phyloP scores from a whole-genome alignment of 1,140 invertebrate genomes.

The Episyrphus balteatus region DNA sequence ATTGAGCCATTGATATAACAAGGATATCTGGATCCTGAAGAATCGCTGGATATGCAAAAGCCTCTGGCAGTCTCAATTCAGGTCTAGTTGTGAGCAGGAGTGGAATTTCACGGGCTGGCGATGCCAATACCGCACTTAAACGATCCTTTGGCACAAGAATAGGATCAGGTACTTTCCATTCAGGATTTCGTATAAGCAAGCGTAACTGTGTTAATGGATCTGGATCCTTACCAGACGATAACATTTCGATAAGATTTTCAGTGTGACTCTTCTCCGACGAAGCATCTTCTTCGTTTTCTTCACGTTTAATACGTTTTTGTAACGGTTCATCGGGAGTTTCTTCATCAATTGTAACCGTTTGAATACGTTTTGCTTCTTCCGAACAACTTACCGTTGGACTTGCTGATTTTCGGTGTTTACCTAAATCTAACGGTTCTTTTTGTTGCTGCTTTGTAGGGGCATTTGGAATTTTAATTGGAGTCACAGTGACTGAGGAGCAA shows the following conservation, averaged over 20 bases:
- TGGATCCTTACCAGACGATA: slow-evolving; percentile 38
- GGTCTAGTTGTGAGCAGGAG: slow-evolving; percentile 54
- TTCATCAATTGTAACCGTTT: slow-evolving; percentile 29
- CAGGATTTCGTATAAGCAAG: slow-evolving; percentile 53
- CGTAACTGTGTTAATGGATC: slow-evolving; percentile 61
- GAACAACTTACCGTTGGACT: slow-evolving; percentile 50
- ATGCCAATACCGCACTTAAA: slow-evolving; percentile 54
- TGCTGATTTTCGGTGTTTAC: slow-evolving; percentile 47
- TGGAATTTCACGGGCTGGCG: slow-evolving; percentile 64
- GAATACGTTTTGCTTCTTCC: slow-evolving; percentile 43
- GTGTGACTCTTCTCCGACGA: slow-evolving; percentile 27
- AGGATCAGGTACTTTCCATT: slow-evolving; percentile 65
- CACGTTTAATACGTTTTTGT: slow-evolving; percentile 44
- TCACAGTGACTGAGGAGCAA: not conserved
- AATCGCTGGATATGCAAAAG: slow-evolving; percentile 55
- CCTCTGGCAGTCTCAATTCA: slow-evolving; percentile 57
- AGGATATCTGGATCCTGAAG: slow-evolving; percentile 65
- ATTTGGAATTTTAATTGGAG: slow-evolving; percentile 1
- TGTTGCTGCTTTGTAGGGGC: slow-evolving; percentile 33
- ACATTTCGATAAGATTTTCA: slow-evolving; percentile 25
- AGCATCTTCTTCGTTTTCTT: slow-evolving; percentile 32
- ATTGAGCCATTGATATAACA: slow-evolving; percentile 61
- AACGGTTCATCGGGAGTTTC: slow-evolving; percentile 42
- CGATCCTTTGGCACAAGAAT: slow-evolving; percentile 64
- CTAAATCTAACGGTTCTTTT: slow-evolving; percentile 54